These are phyloP conservation scores for Sarcophaga subvicina DNA, from an alignment of 2,888 invertebrate species.

Conservation along the genomic window DNA sequence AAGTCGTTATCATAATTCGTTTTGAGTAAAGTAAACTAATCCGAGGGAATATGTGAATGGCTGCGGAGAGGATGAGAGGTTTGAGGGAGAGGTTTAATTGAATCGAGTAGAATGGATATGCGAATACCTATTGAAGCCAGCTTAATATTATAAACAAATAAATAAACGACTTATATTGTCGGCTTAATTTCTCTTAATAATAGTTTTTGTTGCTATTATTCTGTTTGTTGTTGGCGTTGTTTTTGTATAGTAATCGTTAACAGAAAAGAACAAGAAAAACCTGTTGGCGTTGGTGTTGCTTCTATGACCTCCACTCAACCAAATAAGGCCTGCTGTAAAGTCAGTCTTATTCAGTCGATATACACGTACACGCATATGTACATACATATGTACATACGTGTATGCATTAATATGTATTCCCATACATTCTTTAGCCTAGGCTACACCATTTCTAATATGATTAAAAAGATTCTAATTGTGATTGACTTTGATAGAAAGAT, in stretches of 20 bases:
- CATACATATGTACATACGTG: background rate
- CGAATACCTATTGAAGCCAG: background rate
- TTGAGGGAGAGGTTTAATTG: background rate
- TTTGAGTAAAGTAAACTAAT: too few relatives aligned
- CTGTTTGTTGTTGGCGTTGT: constrained; percentile 35
- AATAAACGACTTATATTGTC: constrained; percentile 25
- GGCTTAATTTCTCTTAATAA: constrained; percentile 39
- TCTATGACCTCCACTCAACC: constrained; percentile 63
- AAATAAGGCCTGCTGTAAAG: constrained; percentile 59
- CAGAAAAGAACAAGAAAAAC: constrained; percentile 67
- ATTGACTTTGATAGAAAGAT: too few relatives aligned
- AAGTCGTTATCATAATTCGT: too few relatives aligned
- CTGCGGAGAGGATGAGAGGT: background rate
- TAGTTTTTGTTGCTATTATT: constrained; percentile 2
- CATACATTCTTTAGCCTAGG: background rate
- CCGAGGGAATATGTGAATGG: background rate
- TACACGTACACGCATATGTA: constrained; percentile 12
- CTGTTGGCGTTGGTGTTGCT: constrained; percentile 70
- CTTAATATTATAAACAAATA: constrained; percentile 12
- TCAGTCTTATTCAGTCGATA: constrained; percentile 17
- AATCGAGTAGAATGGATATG: background rate
- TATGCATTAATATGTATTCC: too few relatives aligned
- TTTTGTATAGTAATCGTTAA: constrained; percentile 35
- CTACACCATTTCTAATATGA: background rate
- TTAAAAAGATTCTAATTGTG: background rate